phyloP scores from a whole-genome alignment of 2,888 invertebrate species.

The Ganaspis brasiliensis region DNA sequence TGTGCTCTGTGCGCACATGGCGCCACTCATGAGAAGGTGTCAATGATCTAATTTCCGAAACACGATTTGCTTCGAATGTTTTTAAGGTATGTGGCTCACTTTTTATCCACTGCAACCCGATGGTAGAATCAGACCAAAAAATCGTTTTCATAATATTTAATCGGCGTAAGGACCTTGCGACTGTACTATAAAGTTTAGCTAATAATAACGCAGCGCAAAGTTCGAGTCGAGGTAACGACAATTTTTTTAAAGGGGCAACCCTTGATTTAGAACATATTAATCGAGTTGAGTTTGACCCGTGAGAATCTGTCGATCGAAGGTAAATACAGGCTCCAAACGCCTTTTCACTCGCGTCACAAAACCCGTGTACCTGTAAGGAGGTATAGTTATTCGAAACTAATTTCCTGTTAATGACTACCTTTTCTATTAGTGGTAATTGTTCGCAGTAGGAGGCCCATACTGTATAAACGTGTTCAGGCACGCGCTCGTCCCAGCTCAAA shows the following conservation, averaged over 20 bases:
- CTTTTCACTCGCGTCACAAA: too few relatives aligned
- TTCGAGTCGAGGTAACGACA: not conserved
- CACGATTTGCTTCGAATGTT: not conserved
- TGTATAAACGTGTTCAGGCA: not conserved
- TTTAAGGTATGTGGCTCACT: not conserved
- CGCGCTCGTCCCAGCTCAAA: not conserved
- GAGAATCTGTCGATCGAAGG: not conserved
- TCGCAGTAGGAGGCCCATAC: not conserved
- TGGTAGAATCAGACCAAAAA: constrained; percentile 41
- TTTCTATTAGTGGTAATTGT: not conserved
- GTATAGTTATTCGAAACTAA: not conserved
- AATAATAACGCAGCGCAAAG: not conserved
- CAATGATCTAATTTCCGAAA: not conserved
- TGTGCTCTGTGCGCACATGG: not conserved
- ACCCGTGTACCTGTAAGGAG: not conserved
- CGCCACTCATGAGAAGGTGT: not conserved
- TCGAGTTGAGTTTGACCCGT: not conserved
- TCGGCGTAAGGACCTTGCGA: not conserved
- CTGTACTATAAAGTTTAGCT: not conserved
- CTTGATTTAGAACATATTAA: not conserved
- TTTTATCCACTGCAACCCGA: constrained; percentile 37
- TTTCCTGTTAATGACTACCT: not conserved
- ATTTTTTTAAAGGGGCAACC: not conserved
- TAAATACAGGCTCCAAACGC: not conserved
- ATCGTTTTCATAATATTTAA: not conserved